These are phyloP conservation scores for Zygogramma bicolorata DNA, from an alignment of 2,888 invertebrate species.

Conservation along the genomic window DNA sequence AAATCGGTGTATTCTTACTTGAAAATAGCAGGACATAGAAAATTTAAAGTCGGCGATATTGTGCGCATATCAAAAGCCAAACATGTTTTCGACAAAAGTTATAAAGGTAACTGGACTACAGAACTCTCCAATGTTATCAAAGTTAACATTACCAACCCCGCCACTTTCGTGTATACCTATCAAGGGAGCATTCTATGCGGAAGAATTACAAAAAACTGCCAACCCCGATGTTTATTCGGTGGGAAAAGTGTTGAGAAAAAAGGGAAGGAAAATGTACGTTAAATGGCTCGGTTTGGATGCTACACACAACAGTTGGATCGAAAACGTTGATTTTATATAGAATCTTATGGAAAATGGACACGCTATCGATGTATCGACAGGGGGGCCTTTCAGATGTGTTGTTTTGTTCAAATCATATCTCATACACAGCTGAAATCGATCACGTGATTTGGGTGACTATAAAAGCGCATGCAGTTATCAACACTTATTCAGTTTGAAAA, in stretches of 20 bases:
- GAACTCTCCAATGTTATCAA: slow-evolving; percentile 58
- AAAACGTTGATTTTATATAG: not conserved
- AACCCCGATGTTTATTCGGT: slow-evolving; percentile 51
- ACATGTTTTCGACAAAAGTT: slow-evolving; percentile 27
- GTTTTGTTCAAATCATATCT: not conserved
- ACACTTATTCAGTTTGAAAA: not conserved
- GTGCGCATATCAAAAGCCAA: not conserved
- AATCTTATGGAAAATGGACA: not conserved
- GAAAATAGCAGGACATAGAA: not conserved
- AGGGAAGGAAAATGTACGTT: slow-evolving; percentile 26
- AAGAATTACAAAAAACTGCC: slow-evolving; percentile 50
- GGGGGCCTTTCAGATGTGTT: not conserved
- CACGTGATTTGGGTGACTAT: not conserved
- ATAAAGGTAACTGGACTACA: slow-evolving; percentile 52
- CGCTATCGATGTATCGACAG: not conserved
- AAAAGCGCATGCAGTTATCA: not conserved
- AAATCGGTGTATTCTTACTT: not conserved
- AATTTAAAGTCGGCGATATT: not conserved
- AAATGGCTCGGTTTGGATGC: slow-evolving; percentile 25
- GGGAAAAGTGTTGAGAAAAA: slow-evolving; percentile 28
- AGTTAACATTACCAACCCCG: slow-evolving; percentile 54
- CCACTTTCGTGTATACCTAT: slow-evolving; percentile 53
- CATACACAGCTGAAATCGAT: not conserved
- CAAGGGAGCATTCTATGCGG: slow-evolving; percentile 53
- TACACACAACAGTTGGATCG: not conserved